These are phyloP conservation scores for Kradibia gibbosae DNA, from an alignment of 1,140 invertebrate species.

Conservation along the genomic window DNA sequence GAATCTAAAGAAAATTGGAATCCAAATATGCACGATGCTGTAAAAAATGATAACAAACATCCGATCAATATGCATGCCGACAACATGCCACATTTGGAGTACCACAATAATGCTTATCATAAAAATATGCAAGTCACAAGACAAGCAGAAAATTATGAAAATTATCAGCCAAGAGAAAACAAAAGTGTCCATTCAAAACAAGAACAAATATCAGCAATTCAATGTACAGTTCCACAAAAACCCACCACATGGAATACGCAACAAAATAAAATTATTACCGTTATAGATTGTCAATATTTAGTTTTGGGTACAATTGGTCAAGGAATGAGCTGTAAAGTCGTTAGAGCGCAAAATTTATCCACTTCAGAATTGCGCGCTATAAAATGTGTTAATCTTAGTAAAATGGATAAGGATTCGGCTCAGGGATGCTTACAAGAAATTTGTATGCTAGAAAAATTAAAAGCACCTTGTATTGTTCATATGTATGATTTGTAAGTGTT, in stretches of 20 bases:
- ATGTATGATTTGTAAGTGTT: slow-evolving; percentile 90
- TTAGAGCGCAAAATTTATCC: slow-evolving; percentile 68
- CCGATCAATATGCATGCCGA: slow-evolving; percentile 3
- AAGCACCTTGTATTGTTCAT: slow-evolving; percentile 87
- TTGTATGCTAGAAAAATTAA: slow-evolving; percentile 85
- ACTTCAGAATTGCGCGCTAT: slow-evolving; percentile 75
- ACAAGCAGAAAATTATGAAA: slow-evolving; percentile 35
- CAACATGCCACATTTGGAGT: slow-evolving; percentile 5
- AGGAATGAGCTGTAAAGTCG: slow-evolving; percentile 78
- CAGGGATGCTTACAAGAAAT: slow-evolving; percentile 94
- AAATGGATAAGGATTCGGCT: slow-evolving; percentile 79
- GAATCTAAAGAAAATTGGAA: slow-evolving; percentile 50
- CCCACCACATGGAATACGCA: slow-evolving; percentile 23
- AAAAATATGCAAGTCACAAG: slow-evolving; percentile 26
- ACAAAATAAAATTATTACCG: slow-evolving; percentile 51
- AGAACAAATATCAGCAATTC: slow-evolving; percentile 43
- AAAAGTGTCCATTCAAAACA: slow-evolving; percentile 8
- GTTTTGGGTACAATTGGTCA: slow-evolving; percentile 71
- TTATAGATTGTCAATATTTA: slow-evolving; percentile 65
- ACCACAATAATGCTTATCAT: slow-evolving; percentile 36
- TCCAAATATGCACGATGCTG: slow-evolving; percentile 37
- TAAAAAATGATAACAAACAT: slow-evolving; percentile 36
- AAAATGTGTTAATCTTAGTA: slow-evolving; percentile 72
- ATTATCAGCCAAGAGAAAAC: slow-evolving; percentile 20
- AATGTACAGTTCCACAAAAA: slow-evolving; percentile 49